phyloP scores from a whole-genome alignment of 2,888 invertebrate species.

The Arrhopalites spinosus region DNA sequence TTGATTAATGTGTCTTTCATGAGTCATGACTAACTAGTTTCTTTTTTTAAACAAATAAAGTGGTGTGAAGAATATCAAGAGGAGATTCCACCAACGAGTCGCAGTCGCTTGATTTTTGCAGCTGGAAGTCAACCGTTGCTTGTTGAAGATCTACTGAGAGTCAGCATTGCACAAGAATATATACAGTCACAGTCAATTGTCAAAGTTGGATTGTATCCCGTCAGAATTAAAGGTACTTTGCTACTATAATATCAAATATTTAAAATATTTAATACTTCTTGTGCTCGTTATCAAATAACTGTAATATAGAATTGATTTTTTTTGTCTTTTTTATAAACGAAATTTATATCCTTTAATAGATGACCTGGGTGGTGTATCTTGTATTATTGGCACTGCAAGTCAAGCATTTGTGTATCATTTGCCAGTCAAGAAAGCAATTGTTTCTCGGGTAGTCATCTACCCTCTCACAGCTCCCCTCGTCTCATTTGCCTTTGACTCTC shows the following conservation, averaged over 20 bases:
- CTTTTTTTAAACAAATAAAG: too few relatives aligned
- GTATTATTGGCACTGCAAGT: conserved; percentile 69
- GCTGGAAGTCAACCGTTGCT: conserved; percentile 19
- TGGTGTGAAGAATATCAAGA: conserved; percentile 52
- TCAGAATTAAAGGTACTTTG: conserved; percentile 48
- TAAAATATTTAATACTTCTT: not conserved
- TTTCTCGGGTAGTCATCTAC: conserved; percentile 65
- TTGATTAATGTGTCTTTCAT: too few relatives aligned
- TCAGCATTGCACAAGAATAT: conserved; percentile 26
- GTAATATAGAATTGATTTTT: too few relatives aligned
- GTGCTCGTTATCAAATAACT: too few relatives aligned
- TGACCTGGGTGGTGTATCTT: conserved; percentile 63
- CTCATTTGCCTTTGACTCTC: conserved; percentile 70
- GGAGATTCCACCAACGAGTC: conserved; percentile 45
- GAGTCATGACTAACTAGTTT: too few relatives aligned
- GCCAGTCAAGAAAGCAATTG: conserved; percentile 60
- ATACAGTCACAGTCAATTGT: conserved; percentile 33
- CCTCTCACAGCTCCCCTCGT: conserved; percentile 74
- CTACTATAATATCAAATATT: not conserved
- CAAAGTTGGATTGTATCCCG: conserved; percentile 48
- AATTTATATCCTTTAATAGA: conserved; percentile 40
- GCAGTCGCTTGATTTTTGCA: conserved; percentile 38
- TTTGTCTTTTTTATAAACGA: too few relatives aligned
- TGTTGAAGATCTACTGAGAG: conserved; percentile 51
- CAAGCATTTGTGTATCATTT: conserved; percentile 77